Evolutionary conservation across 2,113 vertebrate genomes (phyloP).

Genomic region (Orthonyx spaldingii): DNA sequence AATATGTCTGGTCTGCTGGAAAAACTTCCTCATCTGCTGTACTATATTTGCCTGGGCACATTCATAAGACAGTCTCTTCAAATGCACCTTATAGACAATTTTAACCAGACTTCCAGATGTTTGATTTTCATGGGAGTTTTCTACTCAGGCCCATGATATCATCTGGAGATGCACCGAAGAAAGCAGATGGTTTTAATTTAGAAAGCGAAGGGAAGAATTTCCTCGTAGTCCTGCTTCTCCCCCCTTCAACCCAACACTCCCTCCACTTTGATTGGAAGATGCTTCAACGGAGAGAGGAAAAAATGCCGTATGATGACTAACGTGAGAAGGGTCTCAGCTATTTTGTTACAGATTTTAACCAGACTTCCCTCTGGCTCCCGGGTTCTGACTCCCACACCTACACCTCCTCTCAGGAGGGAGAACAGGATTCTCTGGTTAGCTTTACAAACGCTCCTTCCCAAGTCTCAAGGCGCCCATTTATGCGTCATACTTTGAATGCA

Average conservation of each 20-base stretch:
- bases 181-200: conserved; percentile 54
- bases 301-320: not conserved
- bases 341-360: conserved; percentile 42
- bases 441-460: conserved; percentile 29
- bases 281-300: fast-evolving
- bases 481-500: conserved; percentile 36
- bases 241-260: not conserved
- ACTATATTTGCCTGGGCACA: not conserved
- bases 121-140: conserved; percentile 56
- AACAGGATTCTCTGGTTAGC: conserved; percentile 63
- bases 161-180: conserved; percentile 54
- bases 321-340: conserved; percentile 19
- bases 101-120: conserved; percentile 48
- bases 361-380: conserved; percentile 22
- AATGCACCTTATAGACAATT: conserved; percentile 13
- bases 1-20: not conserved
- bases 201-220: conserved; percentile 28
- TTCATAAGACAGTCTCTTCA: not conserved
- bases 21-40: not conserved
- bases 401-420: conserved; percentile 46
- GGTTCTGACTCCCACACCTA: conserved; percentile 59
- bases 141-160: conserved; percentile 34
- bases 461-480: conserved; percentile 30
- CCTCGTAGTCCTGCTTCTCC: not conserved
- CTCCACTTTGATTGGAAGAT: not conserved